Evolutionary conservation across 2,113 vertebrate species (phyloP), one percentile per base, ranked within the genome.

Genomic region (Prietella phreatophila): DNA sequence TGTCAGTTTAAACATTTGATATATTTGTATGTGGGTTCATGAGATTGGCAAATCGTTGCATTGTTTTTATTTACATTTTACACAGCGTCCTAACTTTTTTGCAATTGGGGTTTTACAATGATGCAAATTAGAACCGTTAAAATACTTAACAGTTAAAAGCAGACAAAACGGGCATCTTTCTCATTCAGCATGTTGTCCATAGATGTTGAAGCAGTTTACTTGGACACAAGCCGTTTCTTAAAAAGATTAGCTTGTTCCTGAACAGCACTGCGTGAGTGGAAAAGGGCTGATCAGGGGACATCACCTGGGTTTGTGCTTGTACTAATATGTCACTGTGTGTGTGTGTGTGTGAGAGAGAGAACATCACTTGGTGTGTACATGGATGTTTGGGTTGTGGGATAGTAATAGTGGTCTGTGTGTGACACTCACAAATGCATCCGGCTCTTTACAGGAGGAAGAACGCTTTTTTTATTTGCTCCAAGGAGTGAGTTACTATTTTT

Each of bases 381-480:
- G 1, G 56, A 82, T 14, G 27, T 60, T 61, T 60, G 39, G 42
- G 42, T 71, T 50, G 39, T 25, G 8, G 76, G 0, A 39, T 50
- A 47, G 42, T 47, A 47, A 47, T 47, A 47, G 42, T 55, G 20
- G 42, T 14, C 5, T 83, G 0, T 17, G 22, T 84, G 39, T 22
- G 27, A 47, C 50, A 27, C 87, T 84, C 73, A 78, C 75, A 14
- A 8, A 8, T 84, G 27, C 60, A 58, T 50, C 61, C 36, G 91
- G 76, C 91, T 92, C 87, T 93, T 94, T 93, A 85, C 95, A 95
- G 95, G 95, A 94, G 91, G 94, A 94, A 86, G 91, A 89, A 87
- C 61, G 91, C 91, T 22, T 94, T 95, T 94, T 95, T 95, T 93
- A 95, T 94, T 86, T 96, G 95, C 91, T 91, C 89, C 67, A 93